Base-by-base conservation (phyloP, 2,113 vertebrate genomes). In the Rousettus leschenaultii region DNA sequence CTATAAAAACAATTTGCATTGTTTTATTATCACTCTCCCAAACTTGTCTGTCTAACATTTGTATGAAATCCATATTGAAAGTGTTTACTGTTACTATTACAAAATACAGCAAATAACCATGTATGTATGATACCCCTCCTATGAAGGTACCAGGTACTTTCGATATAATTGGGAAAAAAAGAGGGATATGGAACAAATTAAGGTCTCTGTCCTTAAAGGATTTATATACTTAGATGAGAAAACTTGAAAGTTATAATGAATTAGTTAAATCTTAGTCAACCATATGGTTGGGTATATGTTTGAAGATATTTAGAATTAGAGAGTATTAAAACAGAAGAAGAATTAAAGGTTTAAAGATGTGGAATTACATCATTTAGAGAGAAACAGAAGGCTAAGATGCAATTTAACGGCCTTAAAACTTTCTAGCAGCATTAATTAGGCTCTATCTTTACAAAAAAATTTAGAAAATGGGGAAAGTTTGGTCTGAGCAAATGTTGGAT, bases 11-110 rank as follows among this genome's bases (percentile, higher is more conserved):
- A 79, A 66, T 78, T 94, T 83, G 24, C n/a, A 71, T 75, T 86
- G 59, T 78, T 92, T 89, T 59, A 9, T 65, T 73, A 86, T 28
- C 14, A 14, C 38, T 89, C 66, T 87, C 88, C 71, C 51, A 40
- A 70, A 91, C 26, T 74, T 93, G 33, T n/a, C 70, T 93, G 33
- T n/a, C 70, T 94, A 86, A 85, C n/a, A 73, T 91, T 88, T 82
- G 85, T 48, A 53, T 43, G 40, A 87, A 38, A 85, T 91, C 33
- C 55, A 51, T 66, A 22, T 48, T 96, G n/a, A 92, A 35, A 77
- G n/a, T 88, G 79, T 11, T 91, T 89, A 26, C 33, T 79, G 15
- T 74, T 57, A 18, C 59, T 61, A 71, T 57, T 90, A 92, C 59
- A 53, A 94, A 96, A 86, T 38, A 82, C 14, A 94, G 61, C 53